Conservation (phyloP, 2,113 vertebrate species). For the Eublepharis macularius region DNA sequence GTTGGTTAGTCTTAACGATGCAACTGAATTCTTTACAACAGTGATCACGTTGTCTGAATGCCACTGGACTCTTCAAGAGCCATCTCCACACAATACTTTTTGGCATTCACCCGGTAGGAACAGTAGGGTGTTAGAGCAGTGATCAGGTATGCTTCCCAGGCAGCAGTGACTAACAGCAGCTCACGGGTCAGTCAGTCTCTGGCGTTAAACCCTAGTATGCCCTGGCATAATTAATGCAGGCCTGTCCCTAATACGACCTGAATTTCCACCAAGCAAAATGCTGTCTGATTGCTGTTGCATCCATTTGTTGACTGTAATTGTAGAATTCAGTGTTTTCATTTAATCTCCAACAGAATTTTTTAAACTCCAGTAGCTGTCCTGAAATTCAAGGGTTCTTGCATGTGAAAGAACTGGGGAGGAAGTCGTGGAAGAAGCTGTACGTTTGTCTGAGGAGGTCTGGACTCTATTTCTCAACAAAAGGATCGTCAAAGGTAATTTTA, state of each 20-base stretch:
- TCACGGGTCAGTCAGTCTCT: not conserved
- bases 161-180: not conserved
- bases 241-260: not conserved
- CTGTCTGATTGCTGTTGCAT: not conserved
- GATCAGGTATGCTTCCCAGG: not conserved
- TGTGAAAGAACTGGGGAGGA: conserved; percentile 92
- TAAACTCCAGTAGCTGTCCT: conserved; percentile 92
- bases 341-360: conserved; percentile 85
- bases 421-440: conserved; percentile 96
- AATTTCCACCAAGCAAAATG: not conserved
- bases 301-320: not conserved
- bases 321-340: conserved; percentile 25
- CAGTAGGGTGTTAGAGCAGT: not conserved
- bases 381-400: conserved; percentile 97
- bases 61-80: too few species aligned
- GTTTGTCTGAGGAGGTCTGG: conserved; percentile 94
- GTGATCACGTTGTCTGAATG: too few species aligned
- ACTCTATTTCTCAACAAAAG: conserved; percentile 97
- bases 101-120: not conserved
- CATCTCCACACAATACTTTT: too few species aligned
- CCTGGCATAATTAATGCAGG: not conserved
- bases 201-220: not conserved
- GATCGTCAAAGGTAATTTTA: conserved; percentile 89
- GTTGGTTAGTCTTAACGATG: too few species aligned
- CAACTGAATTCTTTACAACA: too few species aligned